phyloP scores from a whole-genome alignment of 2,797 vertebrate species.

The Xenentodon cancila region DNA sequence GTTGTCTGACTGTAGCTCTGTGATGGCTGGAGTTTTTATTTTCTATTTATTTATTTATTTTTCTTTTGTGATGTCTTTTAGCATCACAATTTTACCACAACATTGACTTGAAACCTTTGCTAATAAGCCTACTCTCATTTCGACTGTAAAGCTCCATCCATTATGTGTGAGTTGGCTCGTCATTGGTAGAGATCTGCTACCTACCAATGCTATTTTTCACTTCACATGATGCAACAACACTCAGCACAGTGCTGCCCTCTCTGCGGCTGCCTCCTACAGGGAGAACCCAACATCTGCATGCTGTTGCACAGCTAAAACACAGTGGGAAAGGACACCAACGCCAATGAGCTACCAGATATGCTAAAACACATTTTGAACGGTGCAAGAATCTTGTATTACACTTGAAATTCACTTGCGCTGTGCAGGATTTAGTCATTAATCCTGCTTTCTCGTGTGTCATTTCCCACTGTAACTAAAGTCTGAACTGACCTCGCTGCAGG shows the following conservation, averaged over 20 bases:
- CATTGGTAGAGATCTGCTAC: conserved; percentile 48
- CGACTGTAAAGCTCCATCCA: conserved; percentile 54
- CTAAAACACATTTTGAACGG: neutral
- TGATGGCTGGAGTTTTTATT: conserved; percentile 64
- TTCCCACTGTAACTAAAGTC: conserved; percentile 60
- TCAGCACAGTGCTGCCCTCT: conserved; percentile 44
- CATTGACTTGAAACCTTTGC: neutral
- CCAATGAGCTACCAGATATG: neutral
- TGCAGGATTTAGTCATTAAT: conserved; percentile 17
- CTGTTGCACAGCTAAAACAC: conserved; percentile 40
- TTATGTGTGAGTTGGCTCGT: conserved; percentile 52
- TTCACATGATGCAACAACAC: conserved; percentile 61
- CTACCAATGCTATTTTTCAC: conserved; percentile 66
- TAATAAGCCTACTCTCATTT: neutral
- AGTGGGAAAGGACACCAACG: conserved; percentile 62
- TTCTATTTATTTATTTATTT: too few relatives aligned
- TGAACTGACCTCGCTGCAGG: conserved; percentile 37
- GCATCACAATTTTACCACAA: neutral
- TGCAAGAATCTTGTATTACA: neutral
- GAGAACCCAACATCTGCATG: conserved; percentile 59
- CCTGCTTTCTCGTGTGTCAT: conserved; percentile 37
- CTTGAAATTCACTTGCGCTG: conserved; percentile 20
- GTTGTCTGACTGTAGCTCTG: conserved; percentile 49
- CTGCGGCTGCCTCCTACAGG: conserved; percentile 42
- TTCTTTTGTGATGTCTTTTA: neutral